Base-by-base conservation (phyloP, 2,113 vertebrate genomes). In the Antechinus flavipes region DNA sequence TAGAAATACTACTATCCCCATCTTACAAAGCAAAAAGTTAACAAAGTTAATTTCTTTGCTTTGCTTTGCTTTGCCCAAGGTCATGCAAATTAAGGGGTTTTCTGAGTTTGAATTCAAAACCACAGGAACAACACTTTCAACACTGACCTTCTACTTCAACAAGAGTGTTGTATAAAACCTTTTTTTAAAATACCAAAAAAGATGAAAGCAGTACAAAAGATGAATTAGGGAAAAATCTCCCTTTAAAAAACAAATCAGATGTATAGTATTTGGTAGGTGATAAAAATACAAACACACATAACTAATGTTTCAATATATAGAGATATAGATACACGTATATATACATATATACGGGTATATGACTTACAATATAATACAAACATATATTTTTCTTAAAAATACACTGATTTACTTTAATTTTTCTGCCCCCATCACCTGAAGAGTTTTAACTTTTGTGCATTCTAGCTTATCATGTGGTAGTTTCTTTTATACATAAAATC, bases 21-120 rank as follows among this genome's bases (percentile, higher is more conserved):
- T 46, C 53, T 91, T 25, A 91, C 92, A 94, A 16, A 52, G 10
- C 35, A 26, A 76, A 95, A 95, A 95, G 4, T 47, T 47, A 47
- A 93, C 19, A 91, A 16, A 50, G 50, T 35, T 42, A 56, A 68
- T 19, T 53, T n/a, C 54, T 19, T 90, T 58, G 93, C 91, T 24
- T 16, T 58, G 93, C 91, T 24, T 16, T 53, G 52, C 54, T 19
- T 90, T 58, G 93, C 91, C 24, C 93, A 93, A 7, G 24, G 56
- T 56, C 12, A 89, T 42, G 54, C 84, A 52, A 52, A 26, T 49
- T 58, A 95, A 89, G 30, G 91, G 47, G 14, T n/a, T 35, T 42
- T 16, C 35, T 2, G 49, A 76, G 35, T n/a, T 76, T n/a, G 16
- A 76, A n/a, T n/a, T n/a, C 68, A n/a, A 0, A 76, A 27, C 16